phyloP scores from a whole-genome alignment of 2,888 invertebrate genomes.

The Eupithecia exiguata region DNA sequence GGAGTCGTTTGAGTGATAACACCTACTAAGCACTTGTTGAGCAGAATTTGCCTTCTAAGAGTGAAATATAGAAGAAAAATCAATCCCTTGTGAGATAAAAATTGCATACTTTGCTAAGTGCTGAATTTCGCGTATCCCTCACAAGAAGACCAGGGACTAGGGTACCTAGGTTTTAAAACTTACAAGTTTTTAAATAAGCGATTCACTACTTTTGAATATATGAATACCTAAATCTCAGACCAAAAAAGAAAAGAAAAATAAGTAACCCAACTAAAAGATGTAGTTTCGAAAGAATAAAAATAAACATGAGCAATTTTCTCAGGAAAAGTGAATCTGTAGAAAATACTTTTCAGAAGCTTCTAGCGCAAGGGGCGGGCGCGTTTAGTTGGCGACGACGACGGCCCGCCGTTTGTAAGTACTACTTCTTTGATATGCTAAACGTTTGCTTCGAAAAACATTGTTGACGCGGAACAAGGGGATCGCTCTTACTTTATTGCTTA shows the following conservation, averaged over 20 bases:
- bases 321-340: constrained; percentile 29
- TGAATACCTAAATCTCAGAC: neutral
- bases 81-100: neutral
- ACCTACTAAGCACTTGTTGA: constrained; percentile 62
- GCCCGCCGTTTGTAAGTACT: constrained; percentile 43
- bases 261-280: neutral
- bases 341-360: constrained; percentile 21
- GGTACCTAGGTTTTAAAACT: no score
- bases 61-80: constrained; percentile 3
- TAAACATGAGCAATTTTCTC: constrained; percentile 5
- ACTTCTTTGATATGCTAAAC: constrained; percentile 69
- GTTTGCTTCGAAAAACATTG: constrained; percentile 61
- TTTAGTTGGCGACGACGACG: constrained; percentile 34
- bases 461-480: constrained; percentile 56
- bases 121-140: neutral
- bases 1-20: constrained; percentile 52
- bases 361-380: constrained; percentile 25
- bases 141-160: neutral
- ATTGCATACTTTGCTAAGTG: neutral
- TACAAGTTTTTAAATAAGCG: neutral
- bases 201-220: neutral
- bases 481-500: constrained; percentile 67
- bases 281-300: neutral
- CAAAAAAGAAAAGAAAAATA: neutral
- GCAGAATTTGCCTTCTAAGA: constrained; percentile 26